Evolutionary conservation across 2,797 vertebrate genomes (phyloP), one percentile per base, ranked within the genome.

Genomic region (Tapera naevia): DNA sequence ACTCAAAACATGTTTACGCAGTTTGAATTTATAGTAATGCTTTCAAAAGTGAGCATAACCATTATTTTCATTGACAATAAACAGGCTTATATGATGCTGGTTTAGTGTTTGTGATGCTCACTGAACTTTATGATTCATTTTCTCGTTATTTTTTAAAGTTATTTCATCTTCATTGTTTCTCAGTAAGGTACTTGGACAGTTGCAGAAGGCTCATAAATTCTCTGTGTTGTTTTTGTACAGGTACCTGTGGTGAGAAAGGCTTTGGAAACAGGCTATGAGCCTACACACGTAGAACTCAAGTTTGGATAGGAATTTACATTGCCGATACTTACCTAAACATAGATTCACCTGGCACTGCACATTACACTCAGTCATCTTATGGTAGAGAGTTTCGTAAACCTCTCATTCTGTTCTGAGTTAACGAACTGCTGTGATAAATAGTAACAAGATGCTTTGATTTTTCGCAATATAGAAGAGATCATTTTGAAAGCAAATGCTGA

Each of bases 211-310:
- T 74, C 30, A 74, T 41, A 85, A 76, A 53, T 37, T 62, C 12
- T 23, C 10, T 33, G 30, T 3, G 3, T 24, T 33, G 10, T 17
- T 91, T 83, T 87, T 80, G 9, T 14, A 19, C 1, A 4, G 28
- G 3, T 53, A 14, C 5, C 30, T 82, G n/a, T 1, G 0, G 6
- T 62, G n/a, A 62, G 17, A 73, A 58, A 19, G 10, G 17, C 18
- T 91, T 89, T 80, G 28, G 43, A 85, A 85, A 45, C 23, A 16
- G 12, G 11, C 8, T 70, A 10, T 35, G 37, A 46, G 13, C 10
- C 45, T 64, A 22, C 10, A 39, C 13, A 12, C 0, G 0, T 28
- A 5, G 43, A 71, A 57, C 39, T 90, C 30, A 12, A 16, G 16
- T 58, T 39, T 80, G 32, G 12, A 27, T 5, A 10, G 25, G 6